phyloP scores from a whole-genome alignment of 1,140 invertebrate genomes.

The Chironomus striatipennis region DNA sequence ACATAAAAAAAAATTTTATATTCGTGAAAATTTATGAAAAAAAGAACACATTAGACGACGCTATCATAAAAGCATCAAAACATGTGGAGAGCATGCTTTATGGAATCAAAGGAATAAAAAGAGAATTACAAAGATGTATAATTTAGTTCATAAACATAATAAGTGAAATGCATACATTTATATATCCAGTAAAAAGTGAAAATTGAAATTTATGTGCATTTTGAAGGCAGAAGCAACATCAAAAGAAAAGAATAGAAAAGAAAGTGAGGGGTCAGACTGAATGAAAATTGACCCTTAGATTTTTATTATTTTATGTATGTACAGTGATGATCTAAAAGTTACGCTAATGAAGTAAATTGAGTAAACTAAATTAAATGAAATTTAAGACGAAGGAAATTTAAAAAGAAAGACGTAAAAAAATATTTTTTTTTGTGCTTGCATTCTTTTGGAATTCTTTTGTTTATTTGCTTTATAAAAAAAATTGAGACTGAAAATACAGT shows the following conservation, averaged over 20 bases:
- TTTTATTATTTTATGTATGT: too few species aligned
- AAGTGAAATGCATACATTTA: background rate
- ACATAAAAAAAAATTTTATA: background rate
- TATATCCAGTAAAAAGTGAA: background rate
- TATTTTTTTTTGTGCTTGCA: too few species aligned
- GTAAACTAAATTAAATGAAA: background rate
- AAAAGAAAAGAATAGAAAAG: background rate
- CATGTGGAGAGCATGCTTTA: background rate
- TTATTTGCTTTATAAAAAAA: background rate
- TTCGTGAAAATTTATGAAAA: background rate
- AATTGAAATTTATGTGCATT: background rate
- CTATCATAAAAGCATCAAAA: background rate
- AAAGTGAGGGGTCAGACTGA: background rate
- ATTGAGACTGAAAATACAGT: background rate
- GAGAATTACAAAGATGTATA: too few species aligned
- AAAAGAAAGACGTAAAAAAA: too few species aligned
- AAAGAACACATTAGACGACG: too few species aligned
- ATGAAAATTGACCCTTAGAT: background rate
- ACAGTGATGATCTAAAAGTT: background rate
- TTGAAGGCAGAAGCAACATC: background rate
- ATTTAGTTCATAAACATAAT: background rate
- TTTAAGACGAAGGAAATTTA: too few species aligned
- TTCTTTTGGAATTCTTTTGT: too few species aligned
- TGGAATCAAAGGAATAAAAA: background rate
- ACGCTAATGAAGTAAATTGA: background rate